Evolutionary conservation across 2,888 invertebrate genomes (phyloP).

Genomic region (Siphonodentalium dalli): DNA sequence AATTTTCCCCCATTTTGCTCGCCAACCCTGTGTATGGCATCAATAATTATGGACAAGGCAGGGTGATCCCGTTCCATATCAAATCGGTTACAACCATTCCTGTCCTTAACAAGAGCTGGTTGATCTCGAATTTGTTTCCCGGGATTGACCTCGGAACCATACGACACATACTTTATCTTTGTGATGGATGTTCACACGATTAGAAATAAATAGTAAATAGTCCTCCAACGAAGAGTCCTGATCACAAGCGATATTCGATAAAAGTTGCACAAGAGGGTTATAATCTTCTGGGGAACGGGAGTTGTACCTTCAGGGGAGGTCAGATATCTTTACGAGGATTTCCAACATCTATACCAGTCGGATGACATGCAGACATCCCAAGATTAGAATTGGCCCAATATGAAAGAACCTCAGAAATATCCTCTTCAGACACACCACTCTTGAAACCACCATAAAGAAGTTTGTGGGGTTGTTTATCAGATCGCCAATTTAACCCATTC

Average conservation of each 20-base stretch:
- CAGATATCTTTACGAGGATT: constrained; percentile 32
- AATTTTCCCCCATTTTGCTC: too few relatives aligned
- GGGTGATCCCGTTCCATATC: too few relatives aligned
- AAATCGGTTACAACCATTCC: too few relatives aligned
- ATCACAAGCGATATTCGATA: constrained; percentile 29
- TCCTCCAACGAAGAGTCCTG: constrained; percentile 32
- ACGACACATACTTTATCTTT: too few relatives aligned
- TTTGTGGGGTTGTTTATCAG: constrained; percentile 26
- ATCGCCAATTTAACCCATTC: constrained; percentile 30
- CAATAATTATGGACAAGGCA: too few relatives aligned
- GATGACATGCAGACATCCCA: constrained; percentile 28
- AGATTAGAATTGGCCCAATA: constrained; percentile 2
- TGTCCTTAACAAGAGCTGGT: too few relatives aligned
- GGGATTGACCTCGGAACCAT: too few relatives aligned
- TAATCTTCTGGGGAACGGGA: constrained; percentile 28
- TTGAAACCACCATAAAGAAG: constrained; percentile 17
- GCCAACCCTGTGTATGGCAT: too few relatives aligned
- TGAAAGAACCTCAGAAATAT: background rate
- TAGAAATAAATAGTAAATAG: constrained; percentile 23
- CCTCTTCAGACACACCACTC: constrained; percentile 7
- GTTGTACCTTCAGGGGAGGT: constrained; percentile 38
- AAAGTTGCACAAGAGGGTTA: constrained; percentile 32
- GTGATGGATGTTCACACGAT: too few relatives aligned
- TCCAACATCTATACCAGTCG: constrained; percentile 28
- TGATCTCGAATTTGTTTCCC: too few relatives aligned